Evolutionary conservation across 2,888 invertebrate genomes (phyloP), one percentile per base, ranked within the genome.

Genomic region (Belgica antarctica): DNA sequence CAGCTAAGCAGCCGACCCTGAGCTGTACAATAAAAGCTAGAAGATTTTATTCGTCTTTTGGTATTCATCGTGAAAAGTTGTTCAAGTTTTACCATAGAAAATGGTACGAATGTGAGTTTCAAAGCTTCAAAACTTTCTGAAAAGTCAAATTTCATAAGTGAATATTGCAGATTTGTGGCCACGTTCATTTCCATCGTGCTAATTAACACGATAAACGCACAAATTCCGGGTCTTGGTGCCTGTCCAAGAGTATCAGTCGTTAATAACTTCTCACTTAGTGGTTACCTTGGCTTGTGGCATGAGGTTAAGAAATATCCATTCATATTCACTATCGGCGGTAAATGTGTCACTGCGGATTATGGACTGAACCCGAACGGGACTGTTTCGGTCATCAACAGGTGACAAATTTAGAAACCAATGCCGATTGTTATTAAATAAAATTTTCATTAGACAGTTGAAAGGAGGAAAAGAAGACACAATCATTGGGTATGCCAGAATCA

Each of bases 251-350:
- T 89, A 0, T 80, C 83, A 65, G 82, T 85, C 1, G 83, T 85
- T 80, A 76, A 81, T 1, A 80, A 84, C 73, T 89, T 90, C 74
- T 81, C 86, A 70, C 76, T 84, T 31, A 80, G 82, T 65, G 81
- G 89, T 89, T 89, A 88, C 75, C 76, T 87, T 76, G 91, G 92
- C 46, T 84, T 84, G 75, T 92, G 91, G 91, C 91, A 87, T 76
- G 91, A 92, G 77, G 83, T 84, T 17, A 86, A 89, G 74, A 86
- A 87, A 74, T 92, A 90, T 78, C 89, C 89, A 75, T 86, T 88
- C 52, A 75, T 89, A n/a, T 89, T 89, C 76, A 87, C 91, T 77
- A 78, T 88, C 7, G 89, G 87, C 2, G 89, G 88, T 28, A 87
- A 86, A 75, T 92, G 91, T 76, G 86, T 89, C 66, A 86, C 86